A percentile compares a stretch with the other conserved stretches of the same genome.
Evolutionary conservation across 2,888 invertebrate genomes (phyloP).

Genomic region (Ornithoptera priamus): DNA sequence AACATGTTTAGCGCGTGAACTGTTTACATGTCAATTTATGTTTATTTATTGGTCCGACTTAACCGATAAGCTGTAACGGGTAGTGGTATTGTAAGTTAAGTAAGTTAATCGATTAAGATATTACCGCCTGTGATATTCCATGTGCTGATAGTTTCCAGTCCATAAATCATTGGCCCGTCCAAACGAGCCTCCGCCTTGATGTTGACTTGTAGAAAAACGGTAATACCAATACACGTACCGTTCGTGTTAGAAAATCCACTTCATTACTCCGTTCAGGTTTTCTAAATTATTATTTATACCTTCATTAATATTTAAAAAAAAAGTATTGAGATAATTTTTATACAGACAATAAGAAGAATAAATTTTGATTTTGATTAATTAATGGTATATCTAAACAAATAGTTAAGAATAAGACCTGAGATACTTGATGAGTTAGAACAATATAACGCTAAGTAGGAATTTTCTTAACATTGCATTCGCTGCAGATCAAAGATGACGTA

Average conservation of each 20-base stretch:
- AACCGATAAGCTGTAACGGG: constrained; percentile 15
- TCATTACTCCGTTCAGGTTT: constrained; percentile 4
- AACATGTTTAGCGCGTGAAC: constrained; percentile 18
- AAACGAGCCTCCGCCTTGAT: constrained; percentile 18
- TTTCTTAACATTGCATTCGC: too few relatives aligned
- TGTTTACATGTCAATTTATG: constrained; percentile 21
- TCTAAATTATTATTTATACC: not conserved
- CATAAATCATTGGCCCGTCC: constrained; percentile 27
- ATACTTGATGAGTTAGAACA: too few relatives aligned
- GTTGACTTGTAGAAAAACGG: constrained; percentile 27
- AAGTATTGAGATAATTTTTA: not conserved
- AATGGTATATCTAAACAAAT: too few relatives aligned
- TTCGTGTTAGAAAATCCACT: constrained; percentile 14
- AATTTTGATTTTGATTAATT: not conserved
- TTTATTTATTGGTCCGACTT: constrained; percentile 22
- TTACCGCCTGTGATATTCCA: constrained; percentile 22
- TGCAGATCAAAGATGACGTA: too few relatives aligned
- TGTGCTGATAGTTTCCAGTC: constrained; percentile 18
- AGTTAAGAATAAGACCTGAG: too few relatives aligned
- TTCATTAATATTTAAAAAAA: not conserved
- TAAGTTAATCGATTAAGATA: constrained; percentile 26
- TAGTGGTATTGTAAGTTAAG: constrained; percentile 2
- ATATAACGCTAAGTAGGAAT: too few relatives aligned
- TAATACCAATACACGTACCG: constrained; percentile 4
- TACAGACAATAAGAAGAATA: not conserved